A percentile compares a stretch with the other conserved stretches of the same genome.
These are phyloP conservation scores for Drosophila demipolita DNA, from an alignment of 2,888 invertebrate genomes.

Conservation along the genomic window DNA sequence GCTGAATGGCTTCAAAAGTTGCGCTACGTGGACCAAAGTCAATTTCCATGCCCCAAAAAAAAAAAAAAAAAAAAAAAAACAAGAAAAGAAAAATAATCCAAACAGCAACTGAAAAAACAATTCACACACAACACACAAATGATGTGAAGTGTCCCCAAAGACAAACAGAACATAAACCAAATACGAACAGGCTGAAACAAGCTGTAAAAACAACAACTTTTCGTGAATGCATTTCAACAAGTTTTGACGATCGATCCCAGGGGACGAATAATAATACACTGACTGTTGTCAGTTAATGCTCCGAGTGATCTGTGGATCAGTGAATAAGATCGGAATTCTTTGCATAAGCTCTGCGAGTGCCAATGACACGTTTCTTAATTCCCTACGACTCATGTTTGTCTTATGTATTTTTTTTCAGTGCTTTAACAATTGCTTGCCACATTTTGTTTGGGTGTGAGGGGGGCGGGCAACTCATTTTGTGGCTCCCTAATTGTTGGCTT, in stretches of 20 bases:
- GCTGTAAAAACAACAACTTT: constrained; percentile 71
- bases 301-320: constrained; percentile 5
- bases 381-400: constrained; percentile 23
- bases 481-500: constrained; percentile 40
- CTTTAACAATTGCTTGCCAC: constrained; percentile 69
- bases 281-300: constrained; percentile 8
- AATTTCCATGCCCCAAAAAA: constrained; percentile 50
- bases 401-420: constrained; percentile 21
- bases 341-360: constrained; percentile 33
- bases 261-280: constrained; percentile 12
- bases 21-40: constrained; percentile 65
- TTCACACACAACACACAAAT: constrained; percentile 18
- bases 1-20: constrained; percentile 75
- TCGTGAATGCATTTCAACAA: constrained; percentile 31
- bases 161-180: constrained; percentile 55
- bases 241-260: constrained; percentile 40
- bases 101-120: constrained; percentile 67
- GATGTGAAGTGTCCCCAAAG: constrained; percentile 65
- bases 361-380: constrained; percentile 57
- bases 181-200: constrained; percentile 32
- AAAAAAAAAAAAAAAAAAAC: not conserved
- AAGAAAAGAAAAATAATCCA: constrained; percentile 12
- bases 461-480: constrained; percentile 2
- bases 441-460: constrained; percentile 29
- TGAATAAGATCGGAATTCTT: constrained; percentile 22